Evolutionary conservation across 2,113 vertebrate genomes (phyloP).

Genomic region (Cichladusa arquata): DNA sequence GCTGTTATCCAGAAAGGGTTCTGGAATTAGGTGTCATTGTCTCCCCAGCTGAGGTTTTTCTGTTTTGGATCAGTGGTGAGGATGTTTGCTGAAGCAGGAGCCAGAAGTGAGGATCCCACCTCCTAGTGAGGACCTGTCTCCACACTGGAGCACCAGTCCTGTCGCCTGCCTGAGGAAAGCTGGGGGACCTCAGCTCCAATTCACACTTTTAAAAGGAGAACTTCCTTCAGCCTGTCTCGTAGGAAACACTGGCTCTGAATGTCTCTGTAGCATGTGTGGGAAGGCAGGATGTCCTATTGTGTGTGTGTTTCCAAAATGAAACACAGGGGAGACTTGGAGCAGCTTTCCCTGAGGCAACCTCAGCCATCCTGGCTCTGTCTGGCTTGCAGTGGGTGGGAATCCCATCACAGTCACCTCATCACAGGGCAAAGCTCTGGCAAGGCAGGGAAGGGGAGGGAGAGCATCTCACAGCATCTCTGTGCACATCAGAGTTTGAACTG

Average conservation of each 20-base stretch:
- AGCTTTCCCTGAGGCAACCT: background rate
- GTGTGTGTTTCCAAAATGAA: background rate
- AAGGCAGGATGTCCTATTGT: background rate
- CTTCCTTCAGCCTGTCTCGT: background rate
- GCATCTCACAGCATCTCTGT: fast-evolving
- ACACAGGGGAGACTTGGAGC: background rate
- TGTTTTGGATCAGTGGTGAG: background rate
- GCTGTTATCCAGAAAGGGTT: fast-evolving
- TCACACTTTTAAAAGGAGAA: background rate
- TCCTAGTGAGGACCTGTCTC: background rate
- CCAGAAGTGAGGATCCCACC: background rate
- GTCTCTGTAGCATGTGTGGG: background rate
- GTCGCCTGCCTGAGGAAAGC: background rate
- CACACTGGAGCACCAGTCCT: background rate
- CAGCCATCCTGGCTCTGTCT: background rate
- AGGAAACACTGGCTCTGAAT: background rate
- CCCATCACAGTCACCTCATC: background rate
- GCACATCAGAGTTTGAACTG: fast-evolving
- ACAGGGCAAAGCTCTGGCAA: background rate
- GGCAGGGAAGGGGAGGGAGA: background rate
- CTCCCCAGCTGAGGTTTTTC: background rate
- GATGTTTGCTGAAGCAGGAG: background rate
- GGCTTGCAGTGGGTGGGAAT: fast-evolving
- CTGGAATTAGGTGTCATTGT: background rate
- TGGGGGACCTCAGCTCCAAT: background rate